These are phyloP conservation scores for Forbesichthys agassizii DNA, from an alignment of 2,113 vertebrate species.

Conservation along the genomic window DNA sequence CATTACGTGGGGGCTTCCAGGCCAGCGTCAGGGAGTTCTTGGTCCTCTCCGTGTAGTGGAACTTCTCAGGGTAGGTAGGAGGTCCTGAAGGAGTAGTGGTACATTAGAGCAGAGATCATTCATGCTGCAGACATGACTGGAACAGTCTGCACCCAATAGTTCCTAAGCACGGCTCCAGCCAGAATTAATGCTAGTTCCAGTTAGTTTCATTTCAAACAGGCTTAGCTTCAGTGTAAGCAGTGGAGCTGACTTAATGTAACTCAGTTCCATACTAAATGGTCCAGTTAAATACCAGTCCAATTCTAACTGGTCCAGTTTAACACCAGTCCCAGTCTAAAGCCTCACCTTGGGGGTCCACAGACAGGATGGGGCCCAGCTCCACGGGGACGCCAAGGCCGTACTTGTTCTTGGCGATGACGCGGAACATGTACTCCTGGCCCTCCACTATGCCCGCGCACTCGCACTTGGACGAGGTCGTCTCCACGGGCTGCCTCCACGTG, in stretches of 20 bases:
- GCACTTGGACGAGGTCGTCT: slow-evolving; percentile 92
- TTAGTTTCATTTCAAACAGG: too few relatives aligned
- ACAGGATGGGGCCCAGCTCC: slow-evolving; percentile 88
- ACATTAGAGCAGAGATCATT: neutral
- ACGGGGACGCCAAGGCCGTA: slow-evolving; percentile 89
- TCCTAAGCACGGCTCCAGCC: neutral
- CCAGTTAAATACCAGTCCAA: too few relatives aligned
- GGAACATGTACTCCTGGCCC: slow-evolving; percentile 93
- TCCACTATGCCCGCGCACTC: slow-evolving; percentile 93
- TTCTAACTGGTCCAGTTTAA: too few relatives aligned
- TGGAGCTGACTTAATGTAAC: too few relatives aligned
- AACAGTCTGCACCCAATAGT: neutral
- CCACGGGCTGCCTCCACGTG: slow-evolving; percentile 91
- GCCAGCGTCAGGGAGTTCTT: slow-evolving; percentile 88
- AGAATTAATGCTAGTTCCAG: too few relatives aligned
- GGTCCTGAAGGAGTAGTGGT: slow-evolving; percentile 76
- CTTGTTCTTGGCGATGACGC: slow-evolving; percentile 95
- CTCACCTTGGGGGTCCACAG: slow-evolving; percentile 92
- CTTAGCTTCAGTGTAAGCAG: too few relatives aligned
- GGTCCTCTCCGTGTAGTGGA: slow-evolving; percentile 93
- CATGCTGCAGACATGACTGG: too few relatives aligned
- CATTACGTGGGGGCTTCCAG: slow-evolving; percentile 93
- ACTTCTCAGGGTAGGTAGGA: slow-evolving; percentile 91
- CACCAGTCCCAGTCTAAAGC: neutral
- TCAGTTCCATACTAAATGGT: too few relatives aligned